Conservation (phyloP, 1,140 invertebrate species). For the Trypoxylus dichotomus region DNA sequence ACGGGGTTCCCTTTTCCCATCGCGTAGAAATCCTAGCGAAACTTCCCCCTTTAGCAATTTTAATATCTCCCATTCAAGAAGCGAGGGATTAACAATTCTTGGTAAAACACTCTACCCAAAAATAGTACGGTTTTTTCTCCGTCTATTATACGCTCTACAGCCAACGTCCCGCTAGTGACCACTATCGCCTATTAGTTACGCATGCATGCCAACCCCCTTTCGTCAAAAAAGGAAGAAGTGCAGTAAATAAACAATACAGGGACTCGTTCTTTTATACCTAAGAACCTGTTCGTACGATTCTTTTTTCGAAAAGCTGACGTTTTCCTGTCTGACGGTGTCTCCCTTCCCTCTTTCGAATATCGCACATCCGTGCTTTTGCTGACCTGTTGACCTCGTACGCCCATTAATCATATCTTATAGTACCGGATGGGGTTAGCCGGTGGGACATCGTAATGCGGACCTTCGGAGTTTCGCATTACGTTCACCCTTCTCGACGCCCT, state of each 20-base stretch:
- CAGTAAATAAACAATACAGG: slow-evolving; percentile 27
- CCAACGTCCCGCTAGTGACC: background rate
- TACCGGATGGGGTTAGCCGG: background rate
- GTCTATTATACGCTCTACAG: background rate
- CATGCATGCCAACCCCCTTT: slow-evolving; percentile 20
- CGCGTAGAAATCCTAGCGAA: background rate
- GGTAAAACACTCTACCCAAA: background rate
- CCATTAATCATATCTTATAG: slow-evolving; percentile 29
- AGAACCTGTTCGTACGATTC: slow-evolving; percentile 7
- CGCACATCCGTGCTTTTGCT: slow-evolving; percentile 18
- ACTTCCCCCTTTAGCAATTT: background rate
- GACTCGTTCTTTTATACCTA: slow-evolving; percentile 25
- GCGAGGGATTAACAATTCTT: slow-evolving; percentile 1
- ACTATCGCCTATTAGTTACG: slow-evolving; percentile 23
- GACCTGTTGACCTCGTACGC: slow-evolving; percentile 27
- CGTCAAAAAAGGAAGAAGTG: slow-evolving; percentile 10
- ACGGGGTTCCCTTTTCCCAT: background rate
- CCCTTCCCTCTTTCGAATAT: slow-evolving; percentile 3
- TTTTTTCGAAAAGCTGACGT: slow-evolving; percentile 15
- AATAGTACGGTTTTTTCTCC: background rate
- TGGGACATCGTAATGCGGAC: background rate
- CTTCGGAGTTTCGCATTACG: background rate
- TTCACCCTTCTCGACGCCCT: background rate
- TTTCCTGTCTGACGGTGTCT: slow-evolving; percentile 26
- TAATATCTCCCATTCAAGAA: background rate